Evolutionary conservation across 2,888 invertebrate genomes (phyloP).

Genomic region (Pseudococcus jackbeardsleyi): DNA sequence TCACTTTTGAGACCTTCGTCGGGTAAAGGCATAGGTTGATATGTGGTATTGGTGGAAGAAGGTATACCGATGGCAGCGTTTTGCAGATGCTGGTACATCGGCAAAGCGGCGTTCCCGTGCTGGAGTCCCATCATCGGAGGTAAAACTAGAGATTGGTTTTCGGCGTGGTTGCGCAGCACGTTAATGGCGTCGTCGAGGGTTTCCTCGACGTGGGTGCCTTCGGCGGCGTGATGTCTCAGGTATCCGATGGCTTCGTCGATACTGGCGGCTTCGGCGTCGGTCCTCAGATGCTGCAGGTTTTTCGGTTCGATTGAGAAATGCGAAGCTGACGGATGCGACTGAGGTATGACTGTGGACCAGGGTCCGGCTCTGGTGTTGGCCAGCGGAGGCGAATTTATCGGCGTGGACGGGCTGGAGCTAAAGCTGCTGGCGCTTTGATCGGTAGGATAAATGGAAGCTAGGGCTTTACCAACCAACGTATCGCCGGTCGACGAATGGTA

Average conservation of each 20-base stretch:
- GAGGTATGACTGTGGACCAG: constrained; percentile 54
- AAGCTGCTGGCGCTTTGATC: constrained; percentile 82
- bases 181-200: constrained; percentile 95
- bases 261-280: constrained; percentile 5
- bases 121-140: background rate
- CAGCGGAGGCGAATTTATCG: constrained; percentile 94
- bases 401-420: constrained; percentile 94
- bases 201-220: constrained; percentile 84
- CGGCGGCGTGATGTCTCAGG: constrained; percentile 49
- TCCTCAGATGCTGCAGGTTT: constrained; percentile 37
- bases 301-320: constrained; percentile 57
- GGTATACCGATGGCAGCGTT: constrained; percentile 34
- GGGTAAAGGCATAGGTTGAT: constrained; percentile 34
- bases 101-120: constrained; percentile 64
- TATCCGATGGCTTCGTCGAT: constrained; percentile 62
- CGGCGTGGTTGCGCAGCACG: constrained; percentile 93
- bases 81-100: constrained; percentile 67
- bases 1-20: constrained; percentile 33
- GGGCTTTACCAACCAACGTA: constrained; percentile 55
- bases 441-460: constrained; percentile 72
- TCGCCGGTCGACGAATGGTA: constrained; percentile 67
- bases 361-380: background rate
- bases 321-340: constrained; percentile 61
- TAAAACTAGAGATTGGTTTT: constrained; percentile 73
- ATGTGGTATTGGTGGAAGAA: background rate